phyloP scores from a whole-genome alignment of 2,888 invertebrate species.

The Cataglyphis albicans region DNA sequence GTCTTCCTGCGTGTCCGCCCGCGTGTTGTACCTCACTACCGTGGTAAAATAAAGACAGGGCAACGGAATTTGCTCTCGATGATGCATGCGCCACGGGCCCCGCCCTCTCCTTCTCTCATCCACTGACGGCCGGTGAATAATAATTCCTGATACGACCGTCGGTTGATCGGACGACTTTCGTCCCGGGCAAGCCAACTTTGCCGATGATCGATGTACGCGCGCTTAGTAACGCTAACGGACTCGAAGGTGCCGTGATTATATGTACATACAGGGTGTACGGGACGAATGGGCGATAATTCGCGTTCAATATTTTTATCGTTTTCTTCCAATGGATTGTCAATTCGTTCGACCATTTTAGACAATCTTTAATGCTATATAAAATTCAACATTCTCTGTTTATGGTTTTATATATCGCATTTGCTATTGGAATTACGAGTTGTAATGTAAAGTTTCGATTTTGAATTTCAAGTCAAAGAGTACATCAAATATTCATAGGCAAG shows the following conservation, averaged over 20 bases:
- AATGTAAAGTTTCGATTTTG: neutral
- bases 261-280: conserved; percentile 9
- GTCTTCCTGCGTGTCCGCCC: conserved; percentile 3
- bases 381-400: neutral
- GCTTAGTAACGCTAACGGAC: conserved; percentile 54
- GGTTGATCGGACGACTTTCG: conserved; percentile 74
- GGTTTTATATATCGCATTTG: neutral
- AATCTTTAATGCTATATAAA: neutral
- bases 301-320: conserved; percentile 21
- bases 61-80: conserved; percentile 78
- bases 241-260: conserved; percentile 48
- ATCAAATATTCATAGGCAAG: neutral
- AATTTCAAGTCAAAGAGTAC: neutral
- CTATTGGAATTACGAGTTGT: too few relatives aligned
- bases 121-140: conserved; percentile 77
- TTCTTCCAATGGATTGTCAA: neutral
- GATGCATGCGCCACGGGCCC: conserved; percentile 76
- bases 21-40: conserved; percentile 57
- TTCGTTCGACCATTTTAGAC: neutral
- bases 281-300: conserved; percentile 11
- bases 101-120: conserved; percentile 70
- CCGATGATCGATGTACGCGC: conserved; percentile 73
- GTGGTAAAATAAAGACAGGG: conserved; percentile 74
- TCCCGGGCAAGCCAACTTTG: conserved; percentile 58
- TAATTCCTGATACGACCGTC: conserved; percentile 76